Percentiles rank a stretch among this genome's conserved stretches.
These are phyloP conservation scores for Miniopterus natalensis DNA, from an alignment of 2,113 vertebrate genomes.

Conservation along the genomic window DNA sequence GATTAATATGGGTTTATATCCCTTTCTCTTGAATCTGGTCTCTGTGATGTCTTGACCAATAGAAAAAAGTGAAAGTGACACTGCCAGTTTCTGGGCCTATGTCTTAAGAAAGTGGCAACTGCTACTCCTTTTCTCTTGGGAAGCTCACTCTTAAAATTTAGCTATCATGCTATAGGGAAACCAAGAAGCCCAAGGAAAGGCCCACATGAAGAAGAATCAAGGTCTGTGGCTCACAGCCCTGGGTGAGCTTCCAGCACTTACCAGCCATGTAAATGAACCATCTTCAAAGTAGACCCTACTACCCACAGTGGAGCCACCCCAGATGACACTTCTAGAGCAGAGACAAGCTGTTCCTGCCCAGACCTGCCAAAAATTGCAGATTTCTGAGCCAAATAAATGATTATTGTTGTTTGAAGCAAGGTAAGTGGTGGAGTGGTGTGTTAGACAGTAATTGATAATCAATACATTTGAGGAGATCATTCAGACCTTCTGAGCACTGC, in stretches of 20 bases:
- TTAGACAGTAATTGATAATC: background rate
- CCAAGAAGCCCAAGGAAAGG: background rate
- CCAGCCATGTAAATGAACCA: background rate
- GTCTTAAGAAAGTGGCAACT: background rate
- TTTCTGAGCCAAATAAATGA: constrained; percentile 47
- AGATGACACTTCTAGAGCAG: constrained; percentile 7
- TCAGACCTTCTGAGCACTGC: background rate
- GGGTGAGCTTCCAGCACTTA: background rate
- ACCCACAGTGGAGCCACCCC: background rate
- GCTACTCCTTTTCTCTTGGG: background rate
- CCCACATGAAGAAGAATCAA: background rate
- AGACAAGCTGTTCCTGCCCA: background rate
- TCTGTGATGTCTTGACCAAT: background rate
- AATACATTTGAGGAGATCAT: background rate
- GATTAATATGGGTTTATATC: background rate
- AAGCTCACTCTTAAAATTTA: background rate
- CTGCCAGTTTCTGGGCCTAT: background rate
- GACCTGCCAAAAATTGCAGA: constrained; percentile 35
- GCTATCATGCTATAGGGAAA: background rate
- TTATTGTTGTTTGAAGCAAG: constrained; percentile 57
- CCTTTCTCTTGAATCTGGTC: background rate
- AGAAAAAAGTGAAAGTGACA: constrained; percentile 10
- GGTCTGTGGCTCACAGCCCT: background rate
- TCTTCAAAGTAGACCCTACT: background rate
- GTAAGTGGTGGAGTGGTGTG: background rate